Conservation (phyloP, 2,888 invertebrate genomes). For the Himalopsyche anomala region DNA sequence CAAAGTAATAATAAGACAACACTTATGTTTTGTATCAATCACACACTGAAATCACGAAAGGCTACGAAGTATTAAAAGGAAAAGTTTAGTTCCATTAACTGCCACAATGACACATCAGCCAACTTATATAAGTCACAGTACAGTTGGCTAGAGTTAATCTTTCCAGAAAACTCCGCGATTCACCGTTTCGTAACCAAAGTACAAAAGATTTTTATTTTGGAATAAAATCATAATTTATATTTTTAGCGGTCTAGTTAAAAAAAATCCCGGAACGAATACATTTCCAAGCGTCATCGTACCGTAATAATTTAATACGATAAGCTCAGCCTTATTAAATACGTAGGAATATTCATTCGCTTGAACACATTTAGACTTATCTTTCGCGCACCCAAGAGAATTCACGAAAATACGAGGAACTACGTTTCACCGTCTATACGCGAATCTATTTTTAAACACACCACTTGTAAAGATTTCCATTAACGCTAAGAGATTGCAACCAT, state of each 20-base stretch:
- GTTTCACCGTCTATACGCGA: not conserved
- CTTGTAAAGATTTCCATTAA: not conserved
- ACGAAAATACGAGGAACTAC: not conserved
- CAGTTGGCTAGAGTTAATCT: too few species aligned
- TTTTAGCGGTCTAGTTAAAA: not conserved
- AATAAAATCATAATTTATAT: not conserved
- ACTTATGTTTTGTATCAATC: too few species aligned
- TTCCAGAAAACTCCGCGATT: too few species aligned
- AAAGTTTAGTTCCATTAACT: too few species aligned
- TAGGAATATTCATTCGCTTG: slow-evolving; percentile 15
- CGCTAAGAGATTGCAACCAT: not conserved
- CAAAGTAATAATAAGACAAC: too few species aligned
- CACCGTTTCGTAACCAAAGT: too few species aligned
- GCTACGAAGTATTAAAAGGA: too few species aligned
- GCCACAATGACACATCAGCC: too few species aligned
- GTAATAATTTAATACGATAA: slow-evolving; percentile 22
- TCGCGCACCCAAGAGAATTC: not conserved
- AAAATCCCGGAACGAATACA: not conserved
- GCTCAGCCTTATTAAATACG: not conserved
- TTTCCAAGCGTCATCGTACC: not conserved
- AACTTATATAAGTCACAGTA: too few species aligned
- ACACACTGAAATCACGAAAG: too few species aligned
- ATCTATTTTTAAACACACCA: slow-evolving; percentile 2
- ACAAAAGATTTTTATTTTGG: not conserved
- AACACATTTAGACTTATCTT: slow-evolving; percentile 2